phyloP scores from a whole-genome alignment of 1,140 invertebrate species.

The Aphaenogaster floridana region DNA sequence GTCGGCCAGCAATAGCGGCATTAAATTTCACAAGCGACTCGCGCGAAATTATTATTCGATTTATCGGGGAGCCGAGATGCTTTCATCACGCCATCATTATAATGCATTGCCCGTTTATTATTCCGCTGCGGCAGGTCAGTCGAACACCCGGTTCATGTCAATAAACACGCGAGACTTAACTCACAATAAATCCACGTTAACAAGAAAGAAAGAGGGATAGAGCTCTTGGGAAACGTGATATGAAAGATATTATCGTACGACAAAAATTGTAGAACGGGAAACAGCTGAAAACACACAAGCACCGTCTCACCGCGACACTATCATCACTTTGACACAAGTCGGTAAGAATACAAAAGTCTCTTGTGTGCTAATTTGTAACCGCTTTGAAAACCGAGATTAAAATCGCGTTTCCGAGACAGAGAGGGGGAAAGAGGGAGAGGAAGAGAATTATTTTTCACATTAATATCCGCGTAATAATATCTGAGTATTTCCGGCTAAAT shows the following conservation, averaged over 20 bases:
- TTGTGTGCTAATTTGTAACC: slow-evolving; percentile 12
- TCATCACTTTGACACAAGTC: slow-evolving; percentile 10
- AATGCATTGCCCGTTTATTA: slow-evolving; percentile 38
- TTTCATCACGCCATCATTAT: slow-evolving; percentile 42
- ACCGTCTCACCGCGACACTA: not conserved
- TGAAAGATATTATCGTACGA: not conserved
- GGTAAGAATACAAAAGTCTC: not conserved
- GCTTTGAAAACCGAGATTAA: slow-evolving; percentile 46
- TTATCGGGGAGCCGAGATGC: slow-evolving; percentile 31
- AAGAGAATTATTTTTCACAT: slow-evolving; percentile 28
- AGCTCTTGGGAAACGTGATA: not conserved
- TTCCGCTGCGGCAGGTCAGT: slow-evolving; percentile 23
- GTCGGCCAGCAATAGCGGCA: slow-evolving; percentile 15
- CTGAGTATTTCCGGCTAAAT: slow-evolving; percentile 39
- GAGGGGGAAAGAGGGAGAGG: not conserved
- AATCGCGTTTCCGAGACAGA: slow-evolving; percentile 10
- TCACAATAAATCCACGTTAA: not conserved
- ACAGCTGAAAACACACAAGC: not conserved
- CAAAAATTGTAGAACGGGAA: slow-evolving; percentile 3
- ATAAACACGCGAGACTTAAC: slow-evolving; percentile 34
- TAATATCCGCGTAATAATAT: slow-evolving; percentile 46
- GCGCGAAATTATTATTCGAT: slow-evolving; percentile 55
- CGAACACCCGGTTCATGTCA: slow-evolving; percentile 20
- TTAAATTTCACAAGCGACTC: slow-evolving; percentile 57
- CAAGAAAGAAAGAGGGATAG: not conserved